Evolutionary conservation across 2,113 vertebrate genomes (phyloP).

Genomic region (Ophiodon elongatus): DNA sequence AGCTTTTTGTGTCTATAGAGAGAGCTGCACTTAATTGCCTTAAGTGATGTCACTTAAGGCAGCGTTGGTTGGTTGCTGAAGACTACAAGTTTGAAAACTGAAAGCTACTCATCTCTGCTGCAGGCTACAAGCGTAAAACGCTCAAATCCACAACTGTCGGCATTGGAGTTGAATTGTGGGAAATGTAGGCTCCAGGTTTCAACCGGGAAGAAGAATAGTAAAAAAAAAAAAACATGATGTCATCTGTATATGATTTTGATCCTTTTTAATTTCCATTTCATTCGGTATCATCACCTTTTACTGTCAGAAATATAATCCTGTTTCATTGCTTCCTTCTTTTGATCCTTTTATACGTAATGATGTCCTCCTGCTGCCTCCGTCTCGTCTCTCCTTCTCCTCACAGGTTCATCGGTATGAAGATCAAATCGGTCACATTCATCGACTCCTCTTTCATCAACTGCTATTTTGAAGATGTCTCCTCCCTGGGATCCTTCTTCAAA

Average conservation of each 20-base stretch:
- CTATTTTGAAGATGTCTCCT: slow-evolving; percentile 93
- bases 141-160: not conserved
- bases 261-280: not conserved
- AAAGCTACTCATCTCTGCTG: too few species aligned
- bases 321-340: not conserved
- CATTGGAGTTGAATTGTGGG: not conserved
- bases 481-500: slow-evolving; percentile 92
- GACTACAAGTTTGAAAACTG: too few species aligned
- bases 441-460: slow-evolving; percentile 93
- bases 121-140: too few species aligned
- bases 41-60: too few species aligned
- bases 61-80: too few species aligned
- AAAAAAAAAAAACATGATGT: not conserved
- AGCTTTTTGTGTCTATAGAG: too few species aligned
- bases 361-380: not conserved
- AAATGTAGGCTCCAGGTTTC: not conserved
- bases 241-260: not conserved
- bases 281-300: not conserved
- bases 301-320: not conserved
- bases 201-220: not conserved
- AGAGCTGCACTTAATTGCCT: too few species aligned
- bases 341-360: not conserved
- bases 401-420: slow-evolving; percentile 95
- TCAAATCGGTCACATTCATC: slow-evolving; percentile 95
- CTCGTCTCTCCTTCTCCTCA: not conserved